A percentile compares a stretch with the other conserved stretches of the same genome.
phyloP scores from a whole-genome alignment of 2,113 vertebrate genomes.

The Oreotragus oreotragus region DNA sequence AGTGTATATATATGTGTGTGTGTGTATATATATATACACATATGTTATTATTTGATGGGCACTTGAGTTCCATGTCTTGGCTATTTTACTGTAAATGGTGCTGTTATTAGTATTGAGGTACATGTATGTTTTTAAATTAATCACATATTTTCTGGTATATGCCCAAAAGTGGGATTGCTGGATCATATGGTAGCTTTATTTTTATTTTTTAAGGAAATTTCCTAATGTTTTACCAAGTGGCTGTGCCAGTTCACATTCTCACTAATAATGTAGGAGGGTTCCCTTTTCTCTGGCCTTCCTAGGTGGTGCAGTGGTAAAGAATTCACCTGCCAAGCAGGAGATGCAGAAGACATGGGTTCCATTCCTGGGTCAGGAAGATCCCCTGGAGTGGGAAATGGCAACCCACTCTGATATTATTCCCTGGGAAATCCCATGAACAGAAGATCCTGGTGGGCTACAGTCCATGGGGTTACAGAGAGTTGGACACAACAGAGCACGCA shows the following conservation, averaged over 20 bases:
- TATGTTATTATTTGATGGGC: not conserved
- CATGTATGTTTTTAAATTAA: not conserved
- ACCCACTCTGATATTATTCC: not conserved
- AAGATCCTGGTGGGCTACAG: not conserved
- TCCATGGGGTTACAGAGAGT: not conserved
- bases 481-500: not conserved
- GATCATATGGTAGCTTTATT: not conserved
- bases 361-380: not conserved
- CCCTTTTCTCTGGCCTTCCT: not conserved
- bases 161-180: not conserved
- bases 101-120: not conserved
- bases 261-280: not conserved
- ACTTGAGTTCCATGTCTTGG: not conserved
- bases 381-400: not conserved
- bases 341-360: not conserved
- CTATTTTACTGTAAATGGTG: not conserved
- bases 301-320: not conserved
- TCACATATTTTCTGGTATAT: not conserved
- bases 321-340: not conserved
- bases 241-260: not conserved
- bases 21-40: fast-evolving
- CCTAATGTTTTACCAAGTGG: not conserved
- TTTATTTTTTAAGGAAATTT: not conserved
- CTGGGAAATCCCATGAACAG: not conserved
- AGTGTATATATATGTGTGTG: not conserved